Base-by-base conservation (phyloP, 2,888 invertebrate genomes). In the Polietes domitor region DNA sequence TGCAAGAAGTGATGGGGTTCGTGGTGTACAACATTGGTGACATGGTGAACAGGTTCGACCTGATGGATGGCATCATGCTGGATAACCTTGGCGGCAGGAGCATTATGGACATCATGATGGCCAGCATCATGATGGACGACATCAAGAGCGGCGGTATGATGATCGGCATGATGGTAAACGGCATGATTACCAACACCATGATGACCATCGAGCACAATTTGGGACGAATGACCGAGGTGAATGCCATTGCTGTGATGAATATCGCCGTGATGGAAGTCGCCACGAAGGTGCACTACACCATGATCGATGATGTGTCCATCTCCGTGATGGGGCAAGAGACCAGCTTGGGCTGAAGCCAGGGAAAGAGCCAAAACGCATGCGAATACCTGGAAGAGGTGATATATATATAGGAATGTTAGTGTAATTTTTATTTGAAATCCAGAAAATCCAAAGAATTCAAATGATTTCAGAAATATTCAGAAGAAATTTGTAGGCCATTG, bases 1-100 rank as follows among this genome's bases (percentile, higher is more conserved):
- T 91, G 91, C 87, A 91, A 82, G 87, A 89, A 90, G 17, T 91
- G 91, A 84, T 91, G 91, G 9, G 91, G 91, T 71, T 91, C 92
- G 81, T 91, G 91, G 37, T 91, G 91, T 78, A 91, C 90, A 72
- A 91, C 91, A 79, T 91, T 91, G 86, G 91, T 91, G 74, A 91
- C 90, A 87, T 91, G 91, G 83, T 91, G 91, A 41, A 91, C 90
- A 3, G 91, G 90, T 77, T 89, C 91, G 50, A 91, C 91, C 37
- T 91, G 90, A 82, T 91, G 90, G 12, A 91, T 91, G 50, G 90
- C 78, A 79, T 91, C 91, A 68, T 91, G 91, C 85, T 91, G 90
- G 21, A 91, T 88, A 70, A 91, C 88, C 55, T 90, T 88, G 32
- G 90, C 89, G 53, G 90, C 86, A 0, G 89, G 88, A 1, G 85